Percentiles rank a stretch among this genome's conserved stretches.
Conservation (phyloP, 2,888 invertebrate species). For the Spilarctia lutea region DNA sequence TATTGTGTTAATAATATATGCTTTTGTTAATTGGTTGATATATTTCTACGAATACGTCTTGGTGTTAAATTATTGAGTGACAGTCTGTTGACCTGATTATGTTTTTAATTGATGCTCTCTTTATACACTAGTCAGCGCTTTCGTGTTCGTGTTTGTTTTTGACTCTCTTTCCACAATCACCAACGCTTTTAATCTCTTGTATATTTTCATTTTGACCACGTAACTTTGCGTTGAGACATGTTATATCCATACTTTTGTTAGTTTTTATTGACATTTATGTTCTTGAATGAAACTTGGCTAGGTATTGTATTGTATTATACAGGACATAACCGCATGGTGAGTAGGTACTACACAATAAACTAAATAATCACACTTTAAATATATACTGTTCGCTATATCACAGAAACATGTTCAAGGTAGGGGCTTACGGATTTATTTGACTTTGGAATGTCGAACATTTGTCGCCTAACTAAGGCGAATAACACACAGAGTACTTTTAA, state of each 20-base stretch:
- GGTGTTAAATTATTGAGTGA: not conserved
- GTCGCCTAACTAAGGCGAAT: not conserved
- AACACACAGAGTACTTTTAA: not conserved
- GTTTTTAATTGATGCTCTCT: not conserved
- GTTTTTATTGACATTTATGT: too few relatives aligned
- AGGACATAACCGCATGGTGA: not conserved
- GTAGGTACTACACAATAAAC: not conserved
- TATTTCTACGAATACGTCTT: not conserved
- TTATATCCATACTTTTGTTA: too few relatives aligned
- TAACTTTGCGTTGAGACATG: too few relatives aligned
- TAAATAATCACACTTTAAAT: not conserved
- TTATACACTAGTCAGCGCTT: not conserved
- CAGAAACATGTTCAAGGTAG: not conserved
- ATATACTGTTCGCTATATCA: not conserved
- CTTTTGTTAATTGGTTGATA: not conserved
- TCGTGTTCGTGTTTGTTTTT: too few relatives aligned
- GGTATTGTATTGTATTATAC: too few relatives aligned
- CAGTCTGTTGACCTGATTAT: not conserved
- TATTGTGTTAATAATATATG: too few relatives aligned
- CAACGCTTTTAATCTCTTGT: too few relatives aligned
- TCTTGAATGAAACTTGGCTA: too few relatives aligned
- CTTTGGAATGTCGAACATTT: not conserved
- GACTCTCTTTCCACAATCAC: too few relatives aligned
- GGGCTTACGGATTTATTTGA: not conserved
- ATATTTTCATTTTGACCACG: too few relatives aligned